Evolutionary conservation across 2,113 vertebrate species (phyloP), one percentile per base, ranked within the genome.

Genomic region (Pomatorhinus ruficollis): DNA sequence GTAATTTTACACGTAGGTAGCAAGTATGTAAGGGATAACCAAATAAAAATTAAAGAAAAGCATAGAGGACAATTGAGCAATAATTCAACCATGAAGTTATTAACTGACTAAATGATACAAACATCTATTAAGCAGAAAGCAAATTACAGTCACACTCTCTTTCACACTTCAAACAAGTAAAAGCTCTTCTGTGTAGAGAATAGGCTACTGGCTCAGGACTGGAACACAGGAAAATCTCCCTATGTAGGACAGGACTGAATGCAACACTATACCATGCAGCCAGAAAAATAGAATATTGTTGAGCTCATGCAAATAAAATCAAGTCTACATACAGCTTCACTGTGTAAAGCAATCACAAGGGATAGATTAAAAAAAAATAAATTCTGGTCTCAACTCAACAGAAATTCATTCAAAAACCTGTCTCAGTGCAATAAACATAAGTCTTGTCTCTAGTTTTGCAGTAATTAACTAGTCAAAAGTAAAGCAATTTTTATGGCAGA

Each of bases 381-480:
- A 31, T n/a, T 80, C 65, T 96, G 84, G 49, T 37, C 40, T 68
- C 69, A 53, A 16, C n/a, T 84, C 72, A 78, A 82, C 20, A 71
- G 53, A 89, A 92, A 89, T 92, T 82, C 20, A 66, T 87, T 89
- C 8, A 89, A 93, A 95, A 95, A 91, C 39, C 86, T 87, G 87
- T 70, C 35, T 95, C 15, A 21, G 40, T 69, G 70, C 54, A 87
- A 83, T 53, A 89, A 96, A 69, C 57, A 9, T 53, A 89, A 89
- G 20, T 22, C 84, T 89, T 89, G 44, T 78, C 52, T 87, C 37
- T 53, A 91, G 57, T 50, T 59, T 87, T 4, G 3, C n/a, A 83
- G 23, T 87, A 95, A 93, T 79, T 94, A 91, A 61, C 21, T 75
- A 91, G 61, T 54, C 53, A 53, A 78, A 94, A 95, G 57, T 52